Base-by-base conservation (phyloP, 1,140 invertebrate species). In the Doryteuthis pealeii region DNA sequence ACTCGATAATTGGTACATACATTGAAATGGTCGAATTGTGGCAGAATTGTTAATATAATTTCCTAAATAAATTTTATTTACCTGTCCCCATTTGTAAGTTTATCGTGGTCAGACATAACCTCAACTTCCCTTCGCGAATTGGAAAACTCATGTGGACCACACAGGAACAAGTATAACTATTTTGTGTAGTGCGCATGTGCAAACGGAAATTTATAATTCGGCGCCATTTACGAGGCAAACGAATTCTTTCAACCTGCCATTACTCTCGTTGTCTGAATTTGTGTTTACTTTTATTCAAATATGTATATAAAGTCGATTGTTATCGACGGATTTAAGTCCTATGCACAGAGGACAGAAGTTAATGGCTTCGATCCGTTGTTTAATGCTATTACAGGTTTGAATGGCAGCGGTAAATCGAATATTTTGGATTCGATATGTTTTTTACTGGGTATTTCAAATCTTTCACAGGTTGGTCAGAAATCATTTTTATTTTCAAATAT, bases 361-460 rank as follows among this genome's bases (percentile, higher is more conserved):
- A 92, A 92, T 77, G 94, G 93, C 30, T 99, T 99, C 87, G 97
- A 99, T 89, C 91, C 91, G 6, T 91, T 95, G 87, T 99, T 99
- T 85, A 99, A 99, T 85, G 98, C 98, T 14, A 99, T 99, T 68
- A 99, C 98, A 58, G 98, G 98, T 15, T 89, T 99, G 10, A 99
- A 99, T 89, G 98, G 98, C 5, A 97, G 94, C 77, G 98, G 98
- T 68, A 99, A 99, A 89, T 99, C 96, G 0, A 99, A 99, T 85
- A 96, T 99, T 85, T 90, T 99, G 65, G 98, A 99, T 90, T 92
- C 95, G 15, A 99, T 99, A 88, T 99, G 97, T 88, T 99, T 99
- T 88, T 92, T 99, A 18, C 88, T 99, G 3, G 98, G 98, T 66
- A 97, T 99, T 45, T 93, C 93, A n/a, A 98, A 98, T 89, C 90